Percentiles rank a stretch among this genome's conserved stretches.
phyloP scores from a whole-genome alignment of 1,140 invertebrate genomes.

The Pseudomyrmex cubaensis region DNA sequence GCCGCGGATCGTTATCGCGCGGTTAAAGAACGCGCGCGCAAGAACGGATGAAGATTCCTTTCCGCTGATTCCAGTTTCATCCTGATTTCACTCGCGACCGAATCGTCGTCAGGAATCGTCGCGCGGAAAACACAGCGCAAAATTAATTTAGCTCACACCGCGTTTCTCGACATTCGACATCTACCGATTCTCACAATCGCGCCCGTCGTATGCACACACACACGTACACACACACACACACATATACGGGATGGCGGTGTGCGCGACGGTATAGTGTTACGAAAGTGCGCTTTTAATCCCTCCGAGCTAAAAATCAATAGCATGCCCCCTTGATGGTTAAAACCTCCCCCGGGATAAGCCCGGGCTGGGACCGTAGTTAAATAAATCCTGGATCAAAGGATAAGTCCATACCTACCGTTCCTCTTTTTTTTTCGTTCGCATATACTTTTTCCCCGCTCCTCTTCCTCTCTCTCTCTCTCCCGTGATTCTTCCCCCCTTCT shows the following conservation, averaged over 20 bases:
- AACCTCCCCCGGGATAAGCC: conserved; percentile 85
- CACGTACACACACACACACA: neutral
- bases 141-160: conserved; percentile 49
- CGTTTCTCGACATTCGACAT: conserved; percentile 3
- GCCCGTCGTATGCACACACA: neutral
- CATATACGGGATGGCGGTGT: conserved; percentile 28
- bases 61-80: conserved; percentile 12
- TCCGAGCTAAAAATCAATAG: conserved; percentile 85
- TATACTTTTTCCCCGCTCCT: conserved; percentile 61
- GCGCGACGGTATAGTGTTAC: conserved; percentile 69
- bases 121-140: conserved; percentile 19
- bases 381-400: conserved; percentile 86
- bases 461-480: conserved; percentile 53
- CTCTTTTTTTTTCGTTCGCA: conserved; percentile 69
- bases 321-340: conserved; percentile 81
- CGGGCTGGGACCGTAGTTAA: conserved; percentile 84
- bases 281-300: conserved; percentile 84
- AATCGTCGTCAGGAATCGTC: neutral
- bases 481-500: neutral
- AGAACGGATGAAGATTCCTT: neutral
- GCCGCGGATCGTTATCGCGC: conserved; percentile 28
- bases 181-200: conserved; percentile 54
- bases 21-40: neutral
- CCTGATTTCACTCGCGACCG: neutral
- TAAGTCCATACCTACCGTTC: conserved; percentile 76